phyloP scores from a whole-genome alignment of 2,888 invertebrate genomes.

The Brachyptera risi region DNA sequence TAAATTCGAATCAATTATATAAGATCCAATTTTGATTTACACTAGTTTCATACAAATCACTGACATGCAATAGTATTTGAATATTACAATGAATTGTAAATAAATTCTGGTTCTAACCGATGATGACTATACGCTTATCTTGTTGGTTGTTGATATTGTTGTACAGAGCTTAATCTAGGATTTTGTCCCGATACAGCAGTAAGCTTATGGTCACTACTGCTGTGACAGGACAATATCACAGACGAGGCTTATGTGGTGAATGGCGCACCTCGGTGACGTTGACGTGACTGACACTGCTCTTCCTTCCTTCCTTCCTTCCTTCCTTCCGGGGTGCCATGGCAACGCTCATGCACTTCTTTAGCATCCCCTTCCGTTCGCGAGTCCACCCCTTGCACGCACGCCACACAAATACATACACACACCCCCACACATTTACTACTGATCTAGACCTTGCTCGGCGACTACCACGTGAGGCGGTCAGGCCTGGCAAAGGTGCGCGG shows the following conservation, averaged over 20 bases:
- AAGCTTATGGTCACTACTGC: slow-evolving; percentile 76
- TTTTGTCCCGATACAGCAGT: slow-evolving; percentile 94
- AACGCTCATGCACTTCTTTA: slow-evolving; percentile 23
- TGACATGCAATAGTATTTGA: too few relatives aligned
- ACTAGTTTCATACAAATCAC: too few relatives aligned
- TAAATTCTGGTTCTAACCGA: too few relatives aligned
- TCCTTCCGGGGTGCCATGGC: slow-evolving; percentile 22
- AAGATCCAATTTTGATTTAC: too few relatives aligned
- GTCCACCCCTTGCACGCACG: neutral
- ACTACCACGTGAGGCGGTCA: neutral
- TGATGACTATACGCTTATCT: too few relatives aligned
- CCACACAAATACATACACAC: slow-evolving; percentile 42
- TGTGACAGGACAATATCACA: slow-evolving; percentile 98
- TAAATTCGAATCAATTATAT: too few relatives aligned
- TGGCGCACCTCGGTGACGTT: too few relatives aligned
- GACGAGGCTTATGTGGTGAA: slow-evolving; percentile 43
- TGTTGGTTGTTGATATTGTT: neutral
- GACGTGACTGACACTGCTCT: slow-evolving; percentile 3
- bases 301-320: neutral
- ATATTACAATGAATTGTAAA: too few relatives aligned
- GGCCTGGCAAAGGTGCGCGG: slow-evolving; percentile 20
- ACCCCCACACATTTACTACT: slow-evolving; percentile 45
- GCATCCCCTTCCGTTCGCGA: neutral
- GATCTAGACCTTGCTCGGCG: too few relatives aligned
- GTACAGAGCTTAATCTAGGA: slow-evolving; percentile 39